Evolutionary conservation across 1,140 invertebrate genomes (phyloP).

Genomic region (Laodelphax striatellus): DNA sequence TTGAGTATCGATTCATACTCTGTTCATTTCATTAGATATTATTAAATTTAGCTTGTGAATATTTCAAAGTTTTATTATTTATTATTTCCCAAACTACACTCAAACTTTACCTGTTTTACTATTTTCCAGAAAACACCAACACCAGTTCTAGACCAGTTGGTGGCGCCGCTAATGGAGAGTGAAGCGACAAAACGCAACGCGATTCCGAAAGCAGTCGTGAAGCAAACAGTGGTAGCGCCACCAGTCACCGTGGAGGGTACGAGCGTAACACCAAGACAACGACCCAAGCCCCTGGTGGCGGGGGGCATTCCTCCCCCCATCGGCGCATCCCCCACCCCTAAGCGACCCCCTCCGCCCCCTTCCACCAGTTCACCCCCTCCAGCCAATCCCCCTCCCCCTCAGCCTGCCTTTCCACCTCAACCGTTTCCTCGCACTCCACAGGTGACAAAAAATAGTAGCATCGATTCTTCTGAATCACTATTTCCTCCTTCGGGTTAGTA

Average conservation of each 20-base stretch:
- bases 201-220: background rate
- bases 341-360: constrained; percentile 5
- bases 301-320: constrained; percentile 17
- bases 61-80: no score
- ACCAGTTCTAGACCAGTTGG: constrained; percentile 50
- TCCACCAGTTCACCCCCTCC: constrained; percentile 3
- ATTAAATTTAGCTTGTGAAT: no score
- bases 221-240: constrained; percentile 33
- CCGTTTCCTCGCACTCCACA: constrained; percentile 1
- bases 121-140: constrained; percentile 45
- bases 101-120: background rate
- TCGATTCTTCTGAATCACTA: constrained; percentile 8
- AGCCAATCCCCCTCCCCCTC: background rate
- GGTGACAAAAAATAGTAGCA: constrained; percentile 1
- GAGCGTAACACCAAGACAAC: constrained; percentile 71
- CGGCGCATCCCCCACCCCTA: constrained; percentile 10
- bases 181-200: constrained; percentile 32
- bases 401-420: background rate
- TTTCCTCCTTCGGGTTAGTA: constrained; percentile 20
- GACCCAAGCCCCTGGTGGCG: constrained; percentile 55
- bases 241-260: constrained; percentile 55
- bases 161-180: constrained; percentile 45
- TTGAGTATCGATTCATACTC: no score
- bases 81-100: no score
- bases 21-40: no score